Evolutionary conservation across 2,888 invertebrate genomes (phyloP).

Genomic region (Noctua janthe): DNA sequence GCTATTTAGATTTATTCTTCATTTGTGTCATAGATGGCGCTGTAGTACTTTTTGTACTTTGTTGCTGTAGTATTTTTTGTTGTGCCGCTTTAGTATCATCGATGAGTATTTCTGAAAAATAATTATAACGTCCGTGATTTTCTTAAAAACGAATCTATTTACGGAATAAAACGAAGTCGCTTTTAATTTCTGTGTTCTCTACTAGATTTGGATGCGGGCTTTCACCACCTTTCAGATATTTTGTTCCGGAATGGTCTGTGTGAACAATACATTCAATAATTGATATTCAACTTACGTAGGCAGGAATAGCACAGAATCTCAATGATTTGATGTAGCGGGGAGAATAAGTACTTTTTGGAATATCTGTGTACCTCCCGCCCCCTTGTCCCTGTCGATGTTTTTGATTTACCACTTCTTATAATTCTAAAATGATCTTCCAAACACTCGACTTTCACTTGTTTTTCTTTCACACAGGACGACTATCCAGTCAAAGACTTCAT

Average conservation of each 20-base stretch:
- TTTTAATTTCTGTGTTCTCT: not conserved
- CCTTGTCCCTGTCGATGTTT: not conserved
- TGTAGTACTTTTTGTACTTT: too few relatives aligned
- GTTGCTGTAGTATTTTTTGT: too few relatives aligned
- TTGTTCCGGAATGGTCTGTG: not conserved
- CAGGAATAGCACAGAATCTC: too few relatives aligned
- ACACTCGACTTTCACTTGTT: not conserved
- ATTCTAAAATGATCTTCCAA: not conserved
- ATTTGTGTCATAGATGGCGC: too few relatives aligned
- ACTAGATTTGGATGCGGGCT: not conserved
- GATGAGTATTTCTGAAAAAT: not conserved
- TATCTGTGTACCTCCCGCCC: too few relatives aligned
- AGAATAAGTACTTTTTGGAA: too few relatives aligned
- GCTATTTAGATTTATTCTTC: too few relatives aligned
- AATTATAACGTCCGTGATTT: not conserved
- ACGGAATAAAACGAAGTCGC: not conserved
- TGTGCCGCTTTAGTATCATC: not conserved
- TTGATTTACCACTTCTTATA: not conserved
- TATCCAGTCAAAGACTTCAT: conserved; percentile 73
- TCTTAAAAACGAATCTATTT: not conserved
- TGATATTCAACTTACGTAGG: too few relatives aligned
- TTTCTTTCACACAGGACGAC: conserved; percentile 67
- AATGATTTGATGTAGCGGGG: too few relatives aligned
- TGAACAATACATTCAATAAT: too few relatives aligned
- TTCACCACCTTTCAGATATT: not conserved